Conservation (phyloP, 2,797 vertebrate species). For the Alosa sapidissima region DNA sequence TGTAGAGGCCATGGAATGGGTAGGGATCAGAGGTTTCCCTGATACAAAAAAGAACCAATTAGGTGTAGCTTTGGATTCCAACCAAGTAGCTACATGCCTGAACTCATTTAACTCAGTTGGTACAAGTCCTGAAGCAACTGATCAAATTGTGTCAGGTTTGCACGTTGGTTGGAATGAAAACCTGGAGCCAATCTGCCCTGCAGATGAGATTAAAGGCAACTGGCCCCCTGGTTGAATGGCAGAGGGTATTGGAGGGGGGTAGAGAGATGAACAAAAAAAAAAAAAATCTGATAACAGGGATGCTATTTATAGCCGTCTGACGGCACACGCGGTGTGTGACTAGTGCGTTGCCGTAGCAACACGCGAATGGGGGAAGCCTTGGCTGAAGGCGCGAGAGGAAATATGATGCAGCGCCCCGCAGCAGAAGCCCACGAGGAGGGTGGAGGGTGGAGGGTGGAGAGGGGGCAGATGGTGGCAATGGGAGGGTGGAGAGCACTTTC, state of each 20-base stretch:
- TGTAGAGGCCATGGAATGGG: not conserved
- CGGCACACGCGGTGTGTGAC: not conserved
- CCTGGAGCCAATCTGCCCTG: not conserved
- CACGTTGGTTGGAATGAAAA: not conserved
- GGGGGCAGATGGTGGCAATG: not conserved
- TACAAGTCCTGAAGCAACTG: not conserved
- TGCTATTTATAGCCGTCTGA: conserved; percentile 2
- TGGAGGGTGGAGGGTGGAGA: not conserved
- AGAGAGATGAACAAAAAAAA: not conserved
- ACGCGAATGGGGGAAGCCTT: not conserved
- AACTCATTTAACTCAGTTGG: not conserved
- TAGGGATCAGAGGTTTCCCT: not conserved
- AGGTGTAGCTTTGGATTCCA: not conserved
- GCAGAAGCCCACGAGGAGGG: not conserved
- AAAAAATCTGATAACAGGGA: not conserved
- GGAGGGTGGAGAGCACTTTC: not conserved
- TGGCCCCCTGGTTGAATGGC: not conserved
- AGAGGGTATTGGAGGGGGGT: not conserved
- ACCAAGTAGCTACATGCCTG: not conserved
- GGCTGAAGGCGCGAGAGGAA: not conserved
- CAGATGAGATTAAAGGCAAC: not conserved
- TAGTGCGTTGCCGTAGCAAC: conserved; percentile 32
- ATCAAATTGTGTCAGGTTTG: not conserved
- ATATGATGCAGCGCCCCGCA: not conserved
- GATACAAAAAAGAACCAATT: not conserved